Percentiles rank a stretch among this genome's conserved stretches.
These are phyloP conservation scores for Microctonus aethiopoides DNA, from an alignment of 2,888 invertebrate species.

Conservation along the genomic window DNA sequence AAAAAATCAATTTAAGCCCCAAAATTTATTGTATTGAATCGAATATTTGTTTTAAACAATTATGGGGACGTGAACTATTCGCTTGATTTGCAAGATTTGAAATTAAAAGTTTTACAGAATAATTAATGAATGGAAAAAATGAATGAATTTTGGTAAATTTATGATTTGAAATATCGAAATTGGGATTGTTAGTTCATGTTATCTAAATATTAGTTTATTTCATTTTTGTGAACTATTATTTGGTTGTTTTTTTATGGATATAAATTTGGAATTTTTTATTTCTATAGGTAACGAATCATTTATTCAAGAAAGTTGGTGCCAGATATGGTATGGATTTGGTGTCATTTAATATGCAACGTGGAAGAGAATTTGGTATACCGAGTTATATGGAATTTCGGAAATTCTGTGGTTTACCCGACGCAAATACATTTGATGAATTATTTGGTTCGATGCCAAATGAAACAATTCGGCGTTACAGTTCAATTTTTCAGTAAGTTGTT, in stretches of 20 bases:
- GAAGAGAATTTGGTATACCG: constrained; percentile 90
- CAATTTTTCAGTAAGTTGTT: constrained; percentile 80
- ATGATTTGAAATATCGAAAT: too few species aligned
- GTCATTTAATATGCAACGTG: constrained; percentile 93
- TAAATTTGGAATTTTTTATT: constrained; percentile 35
- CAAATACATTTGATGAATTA: constrained; percentile 82
- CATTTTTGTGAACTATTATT: constrained; percentile 12
- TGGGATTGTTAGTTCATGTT: too few species aligned
- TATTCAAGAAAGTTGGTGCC: constrained; percentile 86
- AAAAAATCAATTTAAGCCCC: too few species aligned
- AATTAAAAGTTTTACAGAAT: too few species aligned
- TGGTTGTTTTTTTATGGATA: background rate
- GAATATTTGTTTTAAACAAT: too few species aligned
- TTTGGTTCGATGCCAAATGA: constrained; percentile 90
- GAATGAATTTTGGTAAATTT: too few species aligned
- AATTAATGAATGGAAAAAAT: too few species aligned
- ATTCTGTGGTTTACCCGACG: constrained; percentile 86
- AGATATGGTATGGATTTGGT: constrained; percentile 90
- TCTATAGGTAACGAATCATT: constrained; percentile 89
- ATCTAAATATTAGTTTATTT: too few species aligned
- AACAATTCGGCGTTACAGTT: constrained; percentile 83
- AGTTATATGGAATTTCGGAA: constrained; percentile 93
- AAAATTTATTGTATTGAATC: too few species aligned
- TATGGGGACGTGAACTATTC: too few species aligned
- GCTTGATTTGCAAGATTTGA: too few species aligned